Evolutionary conservation across 2,797 vertebrate genomes (phyloP).

Genomic region (Artibeus jamaicensis): DNA sequence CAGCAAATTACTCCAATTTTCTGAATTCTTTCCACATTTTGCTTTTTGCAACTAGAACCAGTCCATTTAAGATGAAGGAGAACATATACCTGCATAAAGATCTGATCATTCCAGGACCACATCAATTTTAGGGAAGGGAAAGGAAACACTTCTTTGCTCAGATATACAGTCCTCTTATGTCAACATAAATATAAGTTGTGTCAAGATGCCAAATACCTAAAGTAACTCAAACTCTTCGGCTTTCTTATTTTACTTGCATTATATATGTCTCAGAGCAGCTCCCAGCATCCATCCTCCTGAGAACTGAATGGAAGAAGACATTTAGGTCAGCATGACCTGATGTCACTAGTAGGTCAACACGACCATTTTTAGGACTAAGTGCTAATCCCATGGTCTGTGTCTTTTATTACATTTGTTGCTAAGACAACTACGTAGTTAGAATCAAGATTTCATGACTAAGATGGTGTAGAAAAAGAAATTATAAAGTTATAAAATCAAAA

Average conservation of each 20-base stretch:
- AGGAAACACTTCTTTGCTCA: neutral
- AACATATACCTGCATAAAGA: neutral
- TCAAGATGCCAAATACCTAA: neutral
- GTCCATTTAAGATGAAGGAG: neutral
- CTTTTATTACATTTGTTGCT: neutral
- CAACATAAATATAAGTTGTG: neutral
- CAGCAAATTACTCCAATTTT: neutral
- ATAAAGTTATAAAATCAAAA: neutral
- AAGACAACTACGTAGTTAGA: neutral
- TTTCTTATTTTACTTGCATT: neutral
- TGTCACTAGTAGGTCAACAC: neutral
- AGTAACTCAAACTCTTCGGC: neutral
- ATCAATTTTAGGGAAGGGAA: neutral
- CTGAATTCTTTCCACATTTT: neutral
- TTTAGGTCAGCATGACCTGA: neutral
- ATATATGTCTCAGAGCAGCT: neutral
- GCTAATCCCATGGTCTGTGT: neutral
- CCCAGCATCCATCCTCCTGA: neutral
- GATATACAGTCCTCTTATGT: neutral
- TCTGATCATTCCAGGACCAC: neutral
- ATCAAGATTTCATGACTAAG: neutral
- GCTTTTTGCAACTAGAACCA: neutral
- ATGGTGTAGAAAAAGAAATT: constrained; percentile 27
- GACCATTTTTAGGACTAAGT: neutral
- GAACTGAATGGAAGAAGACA: neutral